Evolutionary conservation across 23 tunicate genomes (phyloP).

Genomic region (Clavelina lepadiformis): DNA sequence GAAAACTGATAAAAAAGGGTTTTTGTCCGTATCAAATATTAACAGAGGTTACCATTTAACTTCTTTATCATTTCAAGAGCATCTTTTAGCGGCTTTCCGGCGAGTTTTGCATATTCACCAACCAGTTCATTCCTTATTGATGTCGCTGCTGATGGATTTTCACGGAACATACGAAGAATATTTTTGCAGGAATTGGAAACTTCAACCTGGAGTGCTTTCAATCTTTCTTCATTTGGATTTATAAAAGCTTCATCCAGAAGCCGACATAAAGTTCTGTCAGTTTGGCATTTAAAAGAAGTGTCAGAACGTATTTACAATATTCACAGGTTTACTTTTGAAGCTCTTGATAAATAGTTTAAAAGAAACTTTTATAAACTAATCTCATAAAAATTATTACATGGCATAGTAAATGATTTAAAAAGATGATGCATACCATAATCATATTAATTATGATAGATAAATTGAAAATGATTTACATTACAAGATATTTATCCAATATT

Average conservation of each 20-base stretch:
- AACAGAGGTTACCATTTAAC: conserved; percentile 19
- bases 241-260: conserved; percentile 15
- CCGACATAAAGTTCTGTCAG: conserved; percentile 17
- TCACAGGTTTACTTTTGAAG: too few relatives aligned
- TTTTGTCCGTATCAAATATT: too few relatives aligned
- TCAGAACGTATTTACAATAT: too few relatives aligned
- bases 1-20: too few relatives aligned
- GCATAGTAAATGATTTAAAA: background rate
- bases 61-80: conserved; percentile 46
- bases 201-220: conserved; percentile 13
- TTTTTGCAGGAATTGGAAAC: conserved; percentile 57
- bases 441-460: too few relatives aligned
- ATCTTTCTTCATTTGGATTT: background rate
- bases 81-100: conserved; percentile 4
- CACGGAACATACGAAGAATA: conserved; percentile 49
- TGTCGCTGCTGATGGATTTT: conserved; percentile 50
- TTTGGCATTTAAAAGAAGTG: too few relatives aligned
- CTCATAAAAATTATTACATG: background rate
- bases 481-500: background rate
- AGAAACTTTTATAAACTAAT: too few relatives aligned
- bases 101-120: conserved; percentile 5
- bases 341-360: too few relatives aligned
- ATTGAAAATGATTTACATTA: background rate
- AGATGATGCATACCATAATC: too few relatives aligned
- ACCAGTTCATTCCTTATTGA: conserved; percentile 41